Base-by-base conservation (phyloP, 2,113 vertebrate species). In the Isurus oxyrinchus region DNA sequence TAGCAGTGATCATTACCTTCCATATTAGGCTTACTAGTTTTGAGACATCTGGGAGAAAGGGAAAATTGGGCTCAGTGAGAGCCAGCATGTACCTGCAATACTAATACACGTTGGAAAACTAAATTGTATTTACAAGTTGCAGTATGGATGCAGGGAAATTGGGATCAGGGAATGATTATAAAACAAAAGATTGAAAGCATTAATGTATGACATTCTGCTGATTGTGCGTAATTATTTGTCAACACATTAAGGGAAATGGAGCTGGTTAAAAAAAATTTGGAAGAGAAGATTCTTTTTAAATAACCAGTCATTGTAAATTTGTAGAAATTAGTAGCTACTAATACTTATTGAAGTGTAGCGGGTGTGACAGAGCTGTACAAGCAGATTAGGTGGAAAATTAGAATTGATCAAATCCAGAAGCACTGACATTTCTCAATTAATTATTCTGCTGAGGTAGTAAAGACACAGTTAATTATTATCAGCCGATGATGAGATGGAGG, bases 391-490 rank as follows among this genome's bases (percentile, higher is more conserved):
- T 14, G 49, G 66, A 95, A 95, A 72, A 95, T 95, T 76, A 95
- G 67, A 95, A 76, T 95, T 95, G 67, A 95, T 95, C 94, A 95
- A 95, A 95, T 53, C 10, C 8, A 95, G 94, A 94, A 55, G 40
- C 40, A 95, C 67, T 72, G 25, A 95, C 94, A 95, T 72, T 69
- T 95, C 66, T 95, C 67, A 95, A 72, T 69, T 69, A 72, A 49
- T 95, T 95, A 95, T 94, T 94, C 67, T 69, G 94, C 63, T 69
- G 94, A 16, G 66, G 35, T 95, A 76, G 94, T 76, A 72, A 95
- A 95, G 94, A 35, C n/a, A 72, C 35, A 57, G 90, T 95, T 95
- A 72, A 95, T 95, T 95, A 95, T 95, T 95, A 67, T 72, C 44
- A 95, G 94, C 66, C 67, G 63, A 69, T 95, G 63, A 66, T 95